These are phyloP conservation scores for Phaethornis superciliosus DNA, from an alignment of 2,113 vertebrate species.

Conservation along the genomic window DNA sequence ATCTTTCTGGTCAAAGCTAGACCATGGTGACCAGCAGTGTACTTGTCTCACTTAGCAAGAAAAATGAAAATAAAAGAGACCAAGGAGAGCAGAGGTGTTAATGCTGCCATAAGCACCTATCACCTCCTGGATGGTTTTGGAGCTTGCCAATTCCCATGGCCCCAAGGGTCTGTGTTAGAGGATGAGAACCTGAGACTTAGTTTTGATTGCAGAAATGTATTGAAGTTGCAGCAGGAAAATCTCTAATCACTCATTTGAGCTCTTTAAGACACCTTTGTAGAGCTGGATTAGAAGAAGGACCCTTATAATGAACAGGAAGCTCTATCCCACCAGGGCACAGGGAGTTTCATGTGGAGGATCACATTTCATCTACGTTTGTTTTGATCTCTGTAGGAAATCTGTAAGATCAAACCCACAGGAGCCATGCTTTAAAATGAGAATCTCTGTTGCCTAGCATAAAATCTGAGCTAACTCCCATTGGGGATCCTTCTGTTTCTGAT, in stretches of 20 bases:
- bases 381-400: slow-evolving; percentile 43
- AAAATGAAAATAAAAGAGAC: slow-evolving; percentile 52
- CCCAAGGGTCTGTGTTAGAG: neutral
- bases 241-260: slow-evolving; percentile 58
- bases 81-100: slow-evolving; percentile 33
- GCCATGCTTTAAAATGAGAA: slow-evolving; percentile 65
- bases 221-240: slow-evolving; percentile 42
- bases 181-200: slow-evolving; percentile 17
- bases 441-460: slow-evolving; percentile 19
- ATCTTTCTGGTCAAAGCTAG: neutral
- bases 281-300: slow-evolving; percentile 41
- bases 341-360: neutral
- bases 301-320: slow-evolving; percentile 50
- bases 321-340: slow-evolving; percentile 7
- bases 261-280: slow-evolving; percentile 23
- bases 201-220: slow-evolving; percentile 12
- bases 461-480: neutral
- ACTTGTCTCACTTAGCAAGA: slow-evolving; percentile 14
- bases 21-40: neutral
- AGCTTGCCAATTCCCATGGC: neutral
- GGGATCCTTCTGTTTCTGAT: slow-evolving; percentile 31
- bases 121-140: neutral
- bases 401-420: slow-evolving; percentile 70
- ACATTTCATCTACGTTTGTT: neutral
- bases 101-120: slow-evolving; percentile 3